These are phyloP conservation scores for Promerops cafer DNA, from an alignment of 2,113 vertebrate species.

Conservation along the genomic window DNA sequence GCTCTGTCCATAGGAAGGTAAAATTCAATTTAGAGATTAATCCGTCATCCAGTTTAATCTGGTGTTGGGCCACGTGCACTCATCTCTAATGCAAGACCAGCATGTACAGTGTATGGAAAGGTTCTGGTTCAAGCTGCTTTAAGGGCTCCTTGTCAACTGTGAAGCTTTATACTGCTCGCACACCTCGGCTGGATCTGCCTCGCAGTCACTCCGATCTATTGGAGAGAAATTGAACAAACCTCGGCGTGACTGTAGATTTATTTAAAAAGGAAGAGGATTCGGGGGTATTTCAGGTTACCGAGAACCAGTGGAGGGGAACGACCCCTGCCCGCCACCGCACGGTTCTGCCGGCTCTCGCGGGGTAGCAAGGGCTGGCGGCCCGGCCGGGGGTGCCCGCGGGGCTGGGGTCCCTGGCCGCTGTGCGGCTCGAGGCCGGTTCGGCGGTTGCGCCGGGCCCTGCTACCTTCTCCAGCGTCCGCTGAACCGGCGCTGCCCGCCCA, in stretches of 20 bases:
- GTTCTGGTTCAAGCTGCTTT: background rate
- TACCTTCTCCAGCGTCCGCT: background rate
- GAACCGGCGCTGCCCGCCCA: background rate
- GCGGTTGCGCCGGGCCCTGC: background rate
- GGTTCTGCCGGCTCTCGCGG: too few species aligned
- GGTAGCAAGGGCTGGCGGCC: background rate
- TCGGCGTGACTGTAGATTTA: fast-evolving
- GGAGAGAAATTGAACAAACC: background rate
- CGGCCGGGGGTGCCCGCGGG: background rate
- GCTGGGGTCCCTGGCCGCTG: too few species aligned
- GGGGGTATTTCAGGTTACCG: background rate
- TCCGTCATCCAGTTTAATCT: fast-evolving
- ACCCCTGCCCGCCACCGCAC: fast-evolving
- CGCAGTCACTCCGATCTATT: background rate
- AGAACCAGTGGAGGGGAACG: fast-evolving
- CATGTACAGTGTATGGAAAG: fast-evolving
- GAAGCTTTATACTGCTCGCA: background rate
- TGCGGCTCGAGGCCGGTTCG: too few species aligned
- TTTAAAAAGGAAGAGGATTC: background rate
- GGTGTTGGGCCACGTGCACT: background rate
- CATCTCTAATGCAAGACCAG: background rate
- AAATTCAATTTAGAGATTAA: background rate
- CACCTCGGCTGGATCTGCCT: fast-evolving
- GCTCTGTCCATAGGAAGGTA: background rate
- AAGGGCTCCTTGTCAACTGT: background rate